These are phyloP conservation scores for Plectropomus leopardus DNA, from an alignment of 2,113 vertebrate genomes.

Conservation along the genomic window DNA sequence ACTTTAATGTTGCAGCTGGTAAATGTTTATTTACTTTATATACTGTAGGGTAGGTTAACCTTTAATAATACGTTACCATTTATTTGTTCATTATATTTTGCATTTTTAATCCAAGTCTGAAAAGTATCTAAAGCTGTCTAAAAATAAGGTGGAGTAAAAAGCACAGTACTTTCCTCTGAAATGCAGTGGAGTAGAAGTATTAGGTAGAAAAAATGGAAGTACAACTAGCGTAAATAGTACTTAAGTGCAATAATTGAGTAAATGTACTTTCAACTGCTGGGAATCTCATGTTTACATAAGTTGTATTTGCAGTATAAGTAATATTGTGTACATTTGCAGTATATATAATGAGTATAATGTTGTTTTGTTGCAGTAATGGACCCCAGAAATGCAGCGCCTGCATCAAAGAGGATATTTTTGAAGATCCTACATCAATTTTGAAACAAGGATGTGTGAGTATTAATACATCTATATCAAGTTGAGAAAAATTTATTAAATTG, in stretches of 20 bases:
- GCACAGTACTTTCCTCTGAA: background rate
- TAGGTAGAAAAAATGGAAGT: background rate
- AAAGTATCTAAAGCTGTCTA: too few relatives aligned
- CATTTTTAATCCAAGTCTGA: too few relatives aligned
- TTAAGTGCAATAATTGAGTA: background rate
- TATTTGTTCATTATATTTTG: too few relatives aligned
- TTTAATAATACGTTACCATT: background rate
- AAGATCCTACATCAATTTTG: constrained; percentile 92
- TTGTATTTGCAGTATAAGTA: background rate
- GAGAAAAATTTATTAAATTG: background rate
- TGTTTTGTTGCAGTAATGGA: constrained; percentile 86
- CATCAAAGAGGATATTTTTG: constrained; percentile 95
- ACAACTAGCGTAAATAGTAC: background rate
- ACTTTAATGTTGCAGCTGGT: too few relatives aligned
- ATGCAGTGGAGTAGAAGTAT: too few relatives aligned
- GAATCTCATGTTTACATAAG: background rate
- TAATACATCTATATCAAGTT: background rate
- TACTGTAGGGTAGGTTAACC: too few relatives aligned
- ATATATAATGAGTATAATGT: background rate
- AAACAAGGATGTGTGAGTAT: constrained; percentile 91
- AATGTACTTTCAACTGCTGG: background rate
- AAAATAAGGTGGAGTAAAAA: background rate
- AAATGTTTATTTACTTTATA: too few relatives aligned
- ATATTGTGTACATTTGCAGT: too few relatives aligned
- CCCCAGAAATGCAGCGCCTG: constrained; percentile 96